Evolutionary conservation across 2,113 vertebrate species (phyloP).

Genomic region (Passer domesticus): DNA sequence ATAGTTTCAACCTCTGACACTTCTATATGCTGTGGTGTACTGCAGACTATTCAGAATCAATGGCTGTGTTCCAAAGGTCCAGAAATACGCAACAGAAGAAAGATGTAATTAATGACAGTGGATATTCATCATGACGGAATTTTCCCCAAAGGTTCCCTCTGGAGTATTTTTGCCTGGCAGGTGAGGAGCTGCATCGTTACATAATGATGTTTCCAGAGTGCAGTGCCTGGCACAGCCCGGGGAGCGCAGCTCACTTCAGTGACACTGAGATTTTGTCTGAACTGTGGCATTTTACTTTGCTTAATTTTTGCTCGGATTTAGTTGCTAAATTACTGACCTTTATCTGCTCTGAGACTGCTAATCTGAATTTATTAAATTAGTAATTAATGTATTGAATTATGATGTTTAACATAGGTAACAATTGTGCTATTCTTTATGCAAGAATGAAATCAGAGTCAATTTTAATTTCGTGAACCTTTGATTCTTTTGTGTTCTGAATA

Average conservation of each 20-base stretch:
- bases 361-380: not conserved
- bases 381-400: not conserved
- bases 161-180: not conserved
- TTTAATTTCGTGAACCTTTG: slow-evolving; percentile 4
- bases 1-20: not conserved
- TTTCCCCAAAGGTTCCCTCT: not conserved
- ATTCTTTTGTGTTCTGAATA: slow-evolving; percentile 2
- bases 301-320: not conserved
- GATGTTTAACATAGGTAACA: not conserved
- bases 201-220: not conserved
- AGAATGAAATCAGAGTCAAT: not conserved
- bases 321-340: not conserved
- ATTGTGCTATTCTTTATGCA: not conserved
- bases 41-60: not conserved
- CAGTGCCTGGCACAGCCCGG: not conserved
- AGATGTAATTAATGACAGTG: not conserved
- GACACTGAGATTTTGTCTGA: not conserved
- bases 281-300: not conserved
- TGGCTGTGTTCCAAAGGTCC: not conserved
- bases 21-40: not conserved
- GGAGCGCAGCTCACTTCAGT: not conserved
- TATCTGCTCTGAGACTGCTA: not conserved
- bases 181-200: not conserved
- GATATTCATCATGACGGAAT: not conserved
- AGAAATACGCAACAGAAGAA: not conserved